phyloP scores from a whole-genome alignment of 2,797 vertebrate species.

The Amniataba percoides region DNA sequence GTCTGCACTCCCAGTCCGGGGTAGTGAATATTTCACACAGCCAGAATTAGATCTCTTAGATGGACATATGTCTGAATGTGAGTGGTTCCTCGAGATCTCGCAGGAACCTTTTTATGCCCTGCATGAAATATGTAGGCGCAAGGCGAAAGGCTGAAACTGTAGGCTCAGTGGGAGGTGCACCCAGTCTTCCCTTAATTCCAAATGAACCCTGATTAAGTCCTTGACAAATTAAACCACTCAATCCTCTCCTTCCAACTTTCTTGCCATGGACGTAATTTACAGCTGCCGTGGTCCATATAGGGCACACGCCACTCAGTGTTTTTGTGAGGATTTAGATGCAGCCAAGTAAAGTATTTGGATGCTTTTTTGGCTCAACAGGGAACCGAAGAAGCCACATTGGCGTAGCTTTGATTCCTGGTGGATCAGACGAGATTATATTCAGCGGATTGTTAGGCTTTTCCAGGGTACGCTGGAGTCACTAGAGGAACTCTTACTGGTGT shows the following conservation, averaged over 20 bases:
- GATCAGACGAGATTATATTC: slow-evolving; percentile 70
- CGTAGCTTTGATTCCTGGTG: slow-evolving; percentile 55
- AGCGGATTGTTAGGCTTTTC: slow-evolving; percentile 46
- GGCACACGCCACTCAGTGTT: slow-evolving; percentile 21
- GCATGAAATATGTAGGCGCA: slow-evolving; percentile 53
- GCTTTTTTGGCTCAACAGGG: slow-evolving; percentile 41
- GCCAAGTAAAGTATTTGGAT: slow-evolving; percentile 57
- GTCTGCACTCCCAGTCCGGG: slow-evolving; percentile 2
- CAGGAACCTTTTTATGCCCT: slow-evolving; percentile 6
- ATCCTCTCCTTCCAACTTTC: slow-evolving; percentile 61
- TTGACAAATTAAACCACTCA: slow-evolving; percentile 70
- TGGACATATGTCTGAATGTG: slow-evolving; percentile 39
- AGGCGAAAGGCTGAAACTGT: slow-evolving; percentile 36
- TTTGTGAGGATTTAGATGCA: slow-evolving; percentile 58
- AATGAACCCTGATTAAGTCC: slow-evolving; percentile 69
- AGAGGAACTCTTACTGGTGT: slow-evolving; percentile 5
- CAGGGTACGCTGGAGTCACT: slow-evolving; percentile 27
- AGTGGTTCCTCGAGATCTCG: slow-evolving; percentile 40
- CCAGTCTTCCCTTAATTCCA: slow-evolving; percentile 67
- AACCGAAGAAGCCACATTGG: slow-evolving; percentile 51
- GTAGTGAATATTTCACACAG: slow-evolving; percentile 71
- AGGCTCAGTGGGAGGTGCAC: slow-evolving; percentile 46
- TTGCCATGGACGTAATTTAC: slow-evolving; percentile 46
- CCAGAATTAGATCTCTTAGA: slow-evolving; percentile 51
- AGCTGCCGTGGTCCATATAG: slow-evolving; percentile 30